Evolutionary conservation across 2,797 vertebrate species (phyloP), one percentile per base, ranked within the genome.

Genomic region (Gadopsis bispinosus): DNA sequence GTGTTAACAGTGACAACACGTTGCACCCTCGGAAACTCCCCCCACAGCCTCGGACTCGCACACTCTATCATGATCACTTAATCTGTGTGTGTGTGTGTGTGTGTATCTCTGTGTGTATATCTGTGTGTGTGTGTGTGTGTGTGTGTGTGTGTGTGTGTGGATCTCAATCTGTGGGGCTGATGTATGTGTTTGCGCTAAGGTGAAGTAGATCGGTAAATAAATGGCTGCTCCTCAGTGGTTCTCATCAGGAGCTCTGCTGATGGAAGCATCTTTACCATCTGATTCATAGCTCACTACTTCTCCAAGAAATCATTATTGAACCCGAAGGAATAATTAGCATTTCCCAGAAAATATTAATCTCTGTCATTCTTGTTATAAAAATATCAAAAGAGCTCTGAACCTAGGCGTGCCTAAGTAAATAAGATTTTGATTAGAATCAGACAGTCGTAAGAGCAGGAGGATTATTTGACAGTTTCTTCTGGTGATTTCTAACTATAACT

Each of bases 161-260:
- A 48, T 53, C 31, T 66, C 19, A 63, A 14, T 70, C 60, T 83
- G 60, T 73, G 41, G 69, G 31, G 69, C 50, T 79, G 76, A 77
- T 4, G 7, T 65, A 66, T 79, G 68, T 48, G 48, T 87, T 84
- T 79, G 77, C 67, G 55, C 50, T 14, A 12, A 83, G 79, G 59
- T 69, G 80, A 61, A 74, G 75, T 56, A 66, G 63, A 77, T 85
- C 4, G 3, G 67, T 81, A 74, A 77, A 87, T 82, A 61, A 87
- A 75, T 22, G 61, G 48, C 77, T 51, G 66, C 63, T 77, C 53
- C 56, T 71, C 53, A 29, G 69, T 67, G 60, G 47, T 65, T 81
- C 73, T 78, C 75, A 69, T 81, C 73, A 77, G 73, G 16, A 0
- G 73, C 54, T 70, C 54, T 84, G 86, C 86, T 63, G 88, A 91